Conservation (phyloP, 2,113 vertebrate species). For the Phyllostomus discolor region DNA sequence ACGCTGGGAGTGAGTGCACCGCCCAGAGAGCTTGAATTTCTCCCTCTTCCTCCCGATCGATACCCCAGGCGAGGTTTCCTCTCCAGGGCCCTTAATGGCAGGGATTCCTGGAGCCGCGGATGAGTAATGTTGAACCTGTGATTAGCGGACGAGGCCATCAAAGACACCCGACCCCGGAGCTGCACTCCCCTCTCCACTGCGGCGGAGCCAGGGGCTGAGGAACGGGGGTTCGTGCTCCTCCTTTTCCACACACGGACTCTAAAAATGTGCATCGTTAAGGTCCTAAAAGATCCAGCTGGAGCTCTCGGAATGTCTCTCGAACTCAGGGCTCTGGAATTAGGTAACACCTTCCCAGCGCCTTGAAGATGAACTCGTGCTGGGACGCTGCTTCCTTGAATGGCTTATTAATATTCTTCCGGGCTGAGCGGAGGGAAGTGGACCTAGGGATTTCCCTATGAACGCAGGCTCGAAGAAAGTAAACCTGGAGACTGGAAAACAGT, state of each 20-base stretch:
- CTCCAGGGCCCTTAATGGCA: conserved; percentile 94
- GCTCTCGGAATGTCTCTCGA: conserved; percentile 74
- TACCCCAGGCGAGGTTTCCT: conserved; percentile 96
- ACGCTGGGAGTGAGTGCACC: conserved; percentile 76
- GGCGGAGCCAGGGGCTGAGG: conserved; percentile 82
- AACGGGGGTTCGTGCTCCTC: conserved; percentile 71
- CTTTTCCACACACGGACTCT: conserved; percentile 60
- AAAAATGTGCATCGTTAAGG: conserved; percentile 65
- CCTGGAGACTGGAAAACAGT: conserved; percentile 80
- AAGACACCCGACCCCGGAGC: conserved; percentile 84
- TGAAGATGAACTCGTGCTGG: conserved; percentile 75
- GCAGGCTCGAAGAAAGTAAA: conserved; percentile 78
- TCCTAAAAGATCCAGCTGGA: conserved; percentile 64
- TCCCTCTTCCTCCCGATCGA: conserved; percentile 91
- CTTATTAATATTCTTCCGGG: conserved; percentile 70
- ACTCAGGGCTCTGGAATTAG: conserved; percentile 75
- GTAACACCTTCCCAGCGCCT: conserved; percentile 79
- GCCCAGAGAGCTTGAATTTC: conserved; percentile 88
- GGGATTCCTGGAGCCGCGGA: conserved; percentile 92
- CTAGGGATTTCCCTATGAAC: conserved; percentile 89
- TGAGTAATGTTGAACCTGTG: conserved; percentile 95
- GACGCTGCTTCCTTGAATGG: conserved; percentile 77
- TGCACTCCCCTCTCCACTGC: conserved; percentile 82
- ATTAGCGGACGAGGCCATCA: conserved; percentile 89
- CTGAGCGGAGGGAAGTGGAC: conserved; percentile 77